These are phyloP conservation scores for Mycogona germanica DNA, from an alignment of 2,888 invertebrate genomes.

Conservation along the genomic window DNA sequence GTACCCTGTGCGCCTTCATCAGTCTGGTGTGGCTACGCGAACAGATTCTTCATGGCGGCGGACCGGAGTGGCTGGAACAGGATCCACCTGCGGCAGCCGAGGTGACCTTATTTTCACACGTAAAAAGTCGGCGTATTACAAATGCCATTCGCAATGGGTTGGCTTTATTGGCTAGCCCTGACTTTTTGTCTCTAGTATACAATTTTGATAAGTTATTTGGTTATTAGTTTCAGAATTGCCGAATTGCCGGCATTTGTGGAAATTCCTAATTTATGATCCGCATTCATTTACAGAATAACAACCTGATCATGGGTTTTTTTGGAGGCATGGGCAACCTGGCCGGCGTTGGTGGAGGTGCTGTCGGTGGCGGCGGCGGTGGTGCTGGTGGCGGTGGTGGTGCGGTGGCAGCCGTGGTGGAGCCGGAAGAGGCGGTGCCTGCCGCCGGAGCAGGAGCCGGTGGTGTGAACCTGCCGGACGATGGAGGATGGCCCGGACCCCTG, in stretches of 20 bases:
- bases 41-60: slow-evolving; percentile 94
- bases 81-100: slow-evolving; percentile 35
- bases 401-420: background rate
- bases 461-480: background rate
- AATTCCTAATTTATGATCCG: too few relatives aligned
- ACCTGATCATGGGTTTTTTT: slow-evolving; percentile 5
- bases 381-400: background rate
- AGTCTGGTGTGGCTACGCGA: slow-evolving; percentile 95
- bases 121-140: background rate
- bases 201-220: too few relatives aligned
- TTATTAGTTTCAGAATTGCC: too few relatives aligned
- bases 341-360: background rate
- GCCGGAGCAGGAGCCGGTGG: slow-evolving; percentile 3
- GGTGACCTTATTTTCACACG: background rate
- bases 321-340: slow-evolving; percentile 6
- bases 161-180: too few relatives aligned
- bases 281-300: slow-evolving; percentile 8
- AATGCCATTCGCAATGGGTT: too few relatives aligned
- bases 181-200: too few relatives aligned
- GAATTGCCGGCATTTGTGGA: too few relatives aligned
- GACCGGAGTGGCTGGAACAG: slow-evolving; percentile 88
- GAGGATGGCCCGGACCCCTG: background rate
- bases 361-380: background rate
- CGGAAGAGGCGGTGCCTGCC: background rate
- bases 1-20: slow-evolving; percentile 91